Percentiles rank a stretch among this genome's conserved stretches.
phyloP scores from a whole-genome alignment of 1,140 invertebrate genomes.

The Plectrocnemia conspersa region DNA sequence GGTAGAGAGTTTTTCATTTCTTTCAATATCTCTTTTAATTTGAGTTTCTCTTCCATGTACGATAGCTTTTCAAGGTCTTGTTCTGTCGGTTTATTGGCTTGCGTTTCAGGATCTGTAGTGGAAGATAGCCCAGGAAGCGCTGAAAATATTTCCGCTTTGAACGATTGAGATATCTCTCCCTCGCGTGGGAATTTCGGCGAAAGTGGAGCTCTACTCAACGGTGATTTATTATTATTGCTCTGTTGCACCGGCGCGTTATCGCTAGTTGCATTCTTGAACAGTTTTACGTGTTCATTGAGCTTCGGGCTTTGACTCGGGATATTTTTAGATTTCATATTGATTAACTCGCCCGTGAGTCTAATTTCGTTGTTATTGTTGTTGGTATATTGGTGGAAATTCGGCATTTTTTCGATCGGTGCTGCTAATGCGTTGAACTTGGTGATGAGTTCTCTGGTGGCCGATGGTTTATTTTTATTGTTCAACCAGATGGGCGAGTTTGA shows the following conservation, averaged over 20 bases:
- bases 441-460: conserved; percentile 31
- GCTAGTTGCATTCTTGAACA: too few species aligned
- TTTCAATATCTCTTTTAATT: conserved; percentile 59
- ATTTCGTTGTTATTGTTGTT: conserved; percentile 9
- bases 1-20: conserved; percentile 65
- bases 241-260: too few species aligned
- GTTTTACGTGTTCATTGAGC: too few species aligned
- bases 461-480: conserved; percentile 19
- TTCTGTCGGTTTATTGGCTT: conserved; percentile 31
- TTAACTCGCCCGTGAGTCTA: conserved; percentile 7
- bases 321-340: conserved; percentile 10
- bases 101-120: conserved; percentile 1
- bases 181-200: conserved; percentile 1
- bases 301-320: too few species aligned
- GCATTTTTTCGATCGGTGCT: conserved; percentile 7
- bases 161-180: conserved; percentile 22
- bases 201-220: background rate
- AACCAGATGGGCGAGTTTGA: background rate
- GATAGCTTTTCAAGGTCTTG: conserved; percentile 37
- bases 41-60: conserved; percentile 49
- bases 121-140: conserved; percentile 20
- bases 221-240: too few species aligned
- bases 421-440: conserved; percentile 31
- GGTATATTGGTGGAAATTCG: background rate
- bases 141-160: conserved; percentile 32